Percentiles rank a stretch among this genome's conserved stretches.
These are phyloP conservation scores for Marcusenius ussheri DNA, from an alignment of 2,113 vertebrate genomes.

Conservation along the genomic window DNA sequence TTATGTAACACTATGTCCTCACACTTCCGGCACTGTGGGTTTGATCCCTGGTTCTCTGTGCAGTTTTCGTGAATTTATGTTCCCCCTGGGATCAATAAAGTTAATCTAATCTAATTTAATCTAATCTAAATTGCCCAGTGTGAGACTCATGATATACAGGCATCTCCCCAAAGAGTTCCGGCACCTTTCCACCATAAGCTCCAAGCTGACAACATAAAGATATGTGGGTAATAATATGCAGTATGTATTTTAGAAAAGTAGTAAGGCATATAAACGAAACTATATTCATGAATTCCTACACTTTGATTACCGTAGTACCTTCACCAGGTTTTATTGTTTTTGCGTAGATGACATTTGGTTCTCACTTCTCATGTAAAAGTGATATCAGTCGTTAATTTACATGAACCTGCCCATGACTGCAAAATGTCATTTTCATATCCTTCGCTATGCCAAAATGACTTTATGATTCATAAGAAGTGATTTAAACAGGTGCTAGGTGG, in stretches of 20 bases:
- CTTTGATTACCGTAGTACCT: background rate
- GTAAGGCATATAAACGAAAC: background rate
- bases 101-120: background rate
- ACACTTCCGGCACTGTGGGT: background rate
- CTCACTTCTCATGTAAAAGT: background rate
- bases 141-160: background rate
- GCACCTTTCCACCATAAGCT: background rate
- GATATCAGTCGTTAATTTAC: background rate
- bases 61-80: background rate
- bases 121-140: background rate
- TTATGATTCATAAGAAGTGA: background rate
- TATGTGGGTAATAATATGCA: background rate
- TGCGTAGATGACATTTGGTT: background rate
- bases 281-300: background rate
- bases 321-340: background rate
- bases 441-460: background rate
- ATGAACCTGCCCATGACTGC: background rate
- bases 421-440: background rate
- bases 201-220: background rate
- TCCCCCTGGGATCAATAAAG: background rate
- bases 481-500: slow-evolving; percentile 1
- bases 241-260: background rate
- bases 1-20: background rate
- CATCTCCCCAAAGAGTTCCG: background rate
- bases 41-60: background rate